Evolutionary conservation across 1,140 invertebrate genomes (phyloP).

Genomic region (Drosophila biarmipes): DNA sequence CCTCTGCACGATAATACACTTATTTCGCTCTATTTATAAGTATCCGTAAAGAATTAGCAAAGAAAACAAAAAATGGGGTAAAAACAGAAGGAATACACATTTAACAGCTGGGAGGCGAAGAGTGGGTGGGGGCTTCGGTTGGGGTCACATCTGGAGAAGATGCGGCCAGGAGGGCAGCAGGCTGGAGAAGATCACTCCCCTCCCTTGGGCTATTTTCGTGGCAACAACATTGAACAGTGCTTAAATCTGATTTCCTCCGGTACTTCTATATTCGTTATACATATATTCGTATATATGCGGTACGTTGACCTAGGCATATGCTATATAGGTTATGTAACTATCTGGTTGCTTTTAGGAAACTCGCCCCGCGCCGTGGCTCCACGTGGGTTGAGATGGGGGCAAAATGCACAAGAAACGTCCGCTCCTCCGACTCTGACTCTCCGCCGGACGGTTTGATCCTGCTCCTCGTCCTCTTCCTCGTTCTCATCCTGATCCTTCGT

Average conservation of each 20-base stretch:
- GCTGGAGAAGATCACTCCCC: not conserved
- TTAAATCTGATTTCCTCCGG: conserved; percentile 38
- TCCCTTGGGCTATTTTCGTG: conserved; percentile 30
- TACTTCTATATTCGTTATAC: conserved; percentile 29
- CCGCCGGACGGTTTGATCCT: conserved; percentile 28
- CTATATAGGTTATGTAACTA: conserved; percentile 58
- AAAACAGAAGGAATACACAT: conserved; percentile 7
- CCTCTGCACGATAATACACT: not conserved
- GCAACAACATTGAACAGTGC: conserved; percentile 59
- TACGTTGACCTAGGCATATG: conserved; percentile 26
- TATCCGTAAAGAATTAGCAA: conserved; percentile 14
- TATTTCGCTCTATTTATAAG: conserved; percentile 20
- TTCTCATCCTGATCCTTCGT: conserved; percentile 36
- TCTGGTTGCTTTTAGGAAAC: conserved; percentile 65
- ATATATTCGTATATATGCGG: conserved; percentile 37
- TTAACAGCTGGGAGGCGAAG: conserved; percentile 15
- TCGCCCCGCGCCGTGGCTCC: conserved; percentile 50
- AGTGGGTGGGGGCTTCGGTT: conserved; percentile 23
- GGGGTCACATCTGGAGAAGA: conserved; percentile 14
- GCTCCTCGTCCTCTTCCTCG: conserved; percentile 3
- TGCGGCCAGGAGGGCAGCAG: conserved; percentile 8
- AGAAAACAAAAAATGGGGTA: not conserved
- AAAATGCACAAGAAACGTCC: conserved; percentile 26
- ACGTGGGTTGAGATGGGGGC: conserved; percentile 9
- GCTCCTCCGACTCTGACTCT: conserved; percentile 3